Evolutionary conservation across 2,797 vertebrate genomes (phyloP), one percentile per base, ranked within the genome.

Genomic region (Chelmon rostratus): DNA sequence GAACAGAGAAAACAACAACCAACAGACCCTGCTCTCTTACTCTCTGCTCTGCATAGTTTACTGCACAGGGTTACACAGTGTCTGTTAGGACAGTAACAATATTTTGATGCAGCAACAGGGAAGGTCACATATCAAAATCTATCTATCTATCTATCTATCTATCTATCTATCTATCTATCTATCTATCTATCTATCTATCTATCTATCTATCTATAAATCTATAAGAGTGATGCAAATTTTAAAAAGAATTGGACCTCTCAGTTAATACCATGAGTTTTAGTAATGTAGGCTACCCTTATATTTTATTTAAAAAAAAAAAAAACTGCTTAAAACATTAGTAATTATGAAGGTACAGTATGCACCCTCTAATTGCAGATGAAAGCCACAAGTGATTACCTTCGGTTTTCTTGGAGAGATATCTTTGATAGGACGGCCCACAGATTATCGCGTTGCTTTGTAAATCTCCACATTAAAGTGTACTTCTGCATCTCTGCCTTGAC

Each of bases 381-480:
- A 83, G 73, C 73, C 52, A 83, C 81, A 91, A 95, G 96, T 96
- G 96, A 97, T 96, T 96, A 96, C 94, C 93, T 94, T 93, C 88
- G 75, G 90, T 94, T 95, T 93, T 94, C 94, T 89, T 94, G 85
- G 33, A 69, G 38, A 93, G 92, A 11, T 25, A 93, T 93, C 94
- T 94, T 93, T 92, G 91, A 93, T 89, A 70, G 76, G 93, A 95
- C 82, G 91, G 91, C 94, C 94, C 90, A 91, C 88, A 89, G 92
- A 96, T 96, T 96, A 96, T 96, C 93, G 94, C 94, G 91, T 94
- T 95, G 95, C 93, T 94, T 95, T 94, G 93, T 95, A 96, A 97
- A 97, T 95, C 95, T 96, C 92, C 91, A 95, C 94, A 96, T 96
- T 96, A 93, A 91, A 93, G 93, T 90, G 62, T 78, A 84, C 63